Percentiles rank a stretch among this genome's conserved stretches.
Evolutionary conservation across 37 sponge, comb jelly and placozoan genomes (phyloP).

Genomic region (Axinella damicornis): DNA sequence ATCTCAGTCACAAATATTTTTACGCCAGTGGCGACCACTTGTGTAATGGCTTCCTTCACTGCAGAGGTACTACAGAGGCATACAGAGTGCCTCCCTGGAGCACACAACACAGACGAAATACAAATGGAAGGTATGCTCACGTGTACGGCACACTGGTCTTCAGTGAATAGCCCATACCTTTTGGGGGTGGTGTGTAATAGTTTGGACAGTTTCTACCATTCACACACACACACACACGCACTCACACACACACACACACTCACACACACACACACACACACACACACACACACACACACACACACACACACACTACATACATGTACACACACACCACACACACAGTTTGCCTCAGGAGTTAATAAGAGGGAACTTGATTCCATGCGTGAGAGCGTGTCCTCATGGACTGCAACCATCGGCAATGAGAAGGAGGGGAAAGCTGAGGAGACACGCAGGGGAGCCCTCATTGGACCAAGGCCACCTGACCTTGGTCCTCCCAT

Average conservation of each 20-base stretch:
- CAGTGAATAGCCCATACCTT: too few species aligned
- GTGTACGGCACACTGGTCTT: too few species aligned
- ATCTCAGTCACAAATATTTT: too few species aligned
- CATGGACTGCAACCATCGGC: slow-evolving; percentile 47
- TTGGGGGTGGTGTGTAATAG: too few species aligned
- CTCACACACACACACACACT: not conserved
- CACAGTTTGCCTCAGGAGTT: slow-evolving; percentile 32
- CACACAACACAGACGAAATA: slow-evolving; percentile 64
- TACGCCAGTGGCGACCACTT: too few species aligned
- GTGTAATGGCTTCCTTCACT: not conserved
- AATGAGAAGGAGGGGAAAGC: not conserved
- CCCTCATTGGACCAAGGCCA: not conserved
- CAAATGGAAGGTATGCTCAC: slow-evolving; percentile 93
- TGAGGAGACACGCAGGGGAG: not conserved
- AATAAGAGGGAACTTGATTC: slow-evolving; percentile 29
- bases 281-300: not conserved
- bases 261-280: slow-evolving; percentile 12
- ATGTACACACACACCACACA: slow-evolving; percentile 3
- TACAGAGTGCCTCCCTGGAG: slow-evolving; percentile 48
- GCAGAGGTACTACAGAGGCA: slow-evolving; percentile 79
- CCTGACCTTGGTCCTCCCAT: not conserved
- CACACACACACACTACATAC: not conserved
- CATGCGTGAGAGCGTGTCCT: slow-evolving; percentile 53
- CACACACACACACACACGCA: not conserved
- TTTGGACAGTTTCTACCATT: too few species aligned